Percentiles rank a stretch among this genome's conserved stretches.
Evolutionary conservation across 2,113 vertebrate genomes (phyloP).

Genomic region (Dasyurus viverrinus): DNA sequence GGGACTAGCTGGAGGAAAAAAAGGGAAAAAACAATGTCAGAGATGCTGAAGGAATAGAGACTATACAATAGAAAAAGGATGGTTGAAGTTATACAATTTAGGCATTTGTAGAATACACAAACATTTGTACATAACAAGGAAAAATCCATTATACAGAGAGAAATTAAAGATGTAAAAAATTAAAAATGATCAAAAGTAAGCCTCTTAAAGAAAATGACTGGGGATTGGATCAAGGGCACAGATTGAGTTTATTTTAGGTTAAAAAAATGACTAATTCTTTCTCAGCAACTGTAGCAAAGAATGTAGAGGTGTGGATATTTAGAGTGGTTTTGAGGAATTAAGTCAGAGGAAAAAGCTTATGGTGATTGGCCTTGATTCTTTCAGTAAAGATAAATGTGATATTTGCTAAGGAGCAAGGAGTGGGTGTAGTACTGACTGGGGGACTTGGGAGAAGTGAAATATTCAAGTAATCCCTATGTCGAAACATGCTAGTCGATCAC

Average conservation of each 20-base stretch:
- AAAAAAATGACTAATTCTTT: not conserved
- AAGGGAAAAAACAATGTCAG: not conserved
- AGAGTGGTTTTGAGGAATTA: not conserved
- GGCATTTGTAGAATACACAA: not conserved
- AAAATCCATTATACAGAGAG: not conserved
- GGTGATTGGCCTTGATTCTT: not conserved
- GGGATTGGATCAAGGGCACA: not conserved
- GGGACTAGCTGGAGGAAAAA: not conserved
- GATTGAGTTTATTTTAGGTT: not conserved
- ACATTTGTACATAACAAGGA: not conserved
- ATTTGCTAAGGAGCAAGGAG: not conserved
- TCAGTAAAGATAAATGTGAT: not conserved
- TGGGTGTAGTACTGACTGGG: not conserved
- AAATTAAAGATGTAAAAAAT: not conserved
- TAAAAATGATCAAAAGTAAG: not conserved
- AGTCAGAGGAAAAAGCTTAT: not conserved
- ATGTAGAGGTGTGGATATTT: not conserved
- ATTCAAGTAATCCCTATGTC: not conserved
- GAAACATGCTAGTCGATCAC: not conserved
- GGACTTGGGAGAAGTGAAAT: not conserved
- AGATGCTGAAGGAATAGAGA: not conserved
- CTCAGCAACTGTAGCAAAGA: not conserved
- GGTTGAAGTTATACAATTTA: not conserved
- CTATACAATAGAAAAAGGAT: not conserved
- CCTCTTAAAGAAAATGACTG: not conserved